Conservation (phyloP, 2,888 invertebrate species). For the Hololepta plana region DNA sequence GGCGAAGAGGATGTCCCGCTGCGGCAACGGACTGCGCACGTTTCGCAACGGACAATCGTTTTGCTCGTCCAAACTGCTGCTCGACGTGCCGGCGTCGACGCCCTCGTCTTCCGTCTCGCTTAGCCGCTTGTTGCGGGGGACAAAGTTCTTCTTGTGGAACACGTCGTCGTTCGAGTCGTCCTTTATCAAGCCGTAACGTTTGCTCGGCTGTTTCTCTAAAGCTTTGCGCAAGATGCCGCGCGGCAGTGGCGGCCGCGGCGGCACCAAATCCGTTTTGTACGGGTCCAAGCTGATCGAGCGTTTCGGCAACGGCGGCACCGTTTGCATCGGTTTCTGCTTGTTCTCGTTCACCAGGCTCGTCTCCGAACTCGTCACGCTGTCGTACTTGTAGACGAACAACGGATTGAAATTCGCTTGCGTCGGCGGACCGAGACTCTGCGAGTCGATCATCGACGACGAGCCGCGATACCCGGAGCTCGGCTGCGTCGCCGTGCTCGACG, state of each 20-base stretch:
- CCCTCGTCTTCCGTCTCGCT: slow-evolving; percentile 38
- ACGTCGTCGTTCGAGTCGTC: no score
- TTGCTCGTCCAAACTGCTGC: slow-evolving; percentile 37
- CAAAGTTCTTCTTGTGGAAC: no score
- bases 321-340: slow-evolving; percentile 26
- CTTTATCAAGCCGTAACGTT: slow-evolving; percentile 70
- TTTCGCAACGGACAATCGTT: neutral
- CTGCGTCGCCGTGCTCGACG: slow-evolving; percentile 57
- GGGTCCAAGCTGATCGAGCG: slow-evolving; percentile 44
- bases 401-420: slow-evolving; percentile 44
- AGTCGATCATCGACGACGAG: slow-evolving; percentile 64
- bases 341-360: slow-evolving; percentile 41
- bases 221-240: slow-evolving; percentile 53
- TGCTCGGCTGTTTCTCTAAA: slow-evolving; percentile 33
- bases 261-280: slow-evolving; percentile 28
- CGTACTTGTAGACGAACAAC: slow-evolving; percentile 67
- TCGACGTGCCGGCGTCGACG: slow-evolving; percentile 31
- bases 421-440: slow-evolving; percentile 50
- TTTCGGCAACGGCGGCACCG: slow-evolving; percentile 41
- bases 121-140: slow-evolving; percentile 20
- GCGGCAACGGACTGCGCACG: slow-evolving; percentile 9
- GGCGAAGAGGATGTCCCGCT: slow-evolving; percentile 17
- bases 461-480: slow-evolving; percentile 77
- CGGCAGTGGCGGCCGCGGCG: slow-evolving; percentile 54
- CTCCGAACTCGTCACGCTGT: slow-evolving; percentile 54